These are phyloP conservation scores for Thunnus thynnus DNA, from an alignment of 2,113 vertebrate species.

Conservation along the genomic window DNA sequence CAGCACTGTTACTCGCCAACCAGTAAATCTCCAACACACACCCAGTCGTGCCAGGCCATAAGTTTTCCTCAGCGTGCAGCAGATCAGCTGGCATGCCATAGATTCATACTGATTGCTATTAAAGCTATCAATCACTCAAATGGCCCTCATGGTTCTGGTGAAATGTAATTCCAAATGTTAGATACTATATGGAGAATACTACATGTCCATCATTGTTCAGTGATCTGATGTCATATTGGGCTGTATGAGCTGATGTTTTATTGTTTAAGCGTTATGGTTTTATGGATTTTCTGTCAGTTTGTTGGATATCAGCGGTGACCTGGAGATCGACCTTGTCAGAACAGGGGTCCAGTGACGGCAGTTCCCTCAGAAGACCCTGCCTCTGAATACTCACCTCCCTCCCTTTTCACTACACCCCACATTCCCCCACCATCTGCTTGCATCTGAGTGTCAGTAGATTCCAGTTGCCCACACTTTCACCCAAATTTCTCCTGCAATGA, in stretches of 20 bases:
- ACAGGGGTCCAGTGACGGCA: conserved; percentile 58
- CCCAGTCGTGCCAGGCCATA: conserved; percentile 51
- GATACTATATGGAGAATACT: conserved; percentile 64
- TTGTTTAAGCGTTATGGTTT: conserved; percentile 78
- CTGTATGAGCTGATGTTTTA: conserved; percentile 77
- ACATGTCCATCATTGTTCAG: conserved; percentile 75
- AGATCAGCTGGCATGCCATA: conserved; percentile 43
- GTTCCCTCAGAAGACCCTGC: conserved; percentile 27
- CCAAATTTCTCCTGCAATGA: conserved; percentile 74
- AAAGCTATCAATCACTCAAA: conserved; percentile 75
- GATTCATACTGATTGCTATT: conserved; percentile 63
- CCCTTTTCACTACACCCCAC: not conserved
- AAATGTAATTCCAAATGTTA: conserved; percentile 72
- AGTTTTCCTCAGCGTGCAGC: conserved; percentile 46
- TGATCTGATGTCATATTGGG: conserved; percentile 67
- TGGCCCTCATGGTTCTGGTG: conserved; percentile 53
- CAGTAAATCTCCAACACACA: conserved; percentile 60
- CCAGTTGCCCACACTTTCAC: conserved; percentile 64
- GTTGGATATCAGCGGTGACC: conserved; percentile 76
- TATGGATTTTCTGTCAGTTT: conserved; percentile 82
- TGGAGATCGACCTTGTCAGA: conserved; percentile 78
- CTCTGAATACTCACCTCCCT: conserved; percentile 24
- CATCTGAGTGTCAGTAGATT: conserved; percentile 49
- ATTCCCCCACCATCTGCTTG: conserved; percentile 47
- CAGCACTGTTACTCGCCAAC: conserved; percentile 15